Evolutionary conservation across 64 coral and sea anemone genomes (phyloP), one percentile per base, ranked within the genome.

Genomic region (Pocillopora verrucosa): DNA sequence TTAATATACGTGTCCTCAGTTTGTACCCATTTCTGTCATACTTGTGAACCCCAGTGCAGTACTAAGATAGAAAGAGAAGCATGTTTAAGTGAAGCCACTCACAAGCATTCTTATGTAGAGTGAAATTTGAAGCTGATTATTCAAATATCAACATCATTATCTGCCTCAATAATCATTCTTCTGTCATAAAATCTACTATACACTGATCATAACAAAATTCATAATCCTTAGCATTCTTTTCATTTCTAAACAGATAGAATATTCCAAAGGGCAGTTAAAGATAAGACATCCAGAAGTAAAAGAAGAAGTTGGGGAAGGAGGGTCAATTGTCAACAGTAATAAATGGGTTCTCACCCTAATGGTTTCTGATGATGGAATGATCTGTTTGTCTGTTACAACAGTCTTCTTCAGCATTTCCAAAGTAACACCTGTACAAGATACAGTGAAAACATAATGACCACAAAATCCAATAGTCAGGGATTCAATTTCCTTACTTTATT

Each of bases 11-110:
- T 74, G 93, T 41, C 72, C 96, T 87, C 16, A 91, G 87, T 74
- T 98, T 98, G 83, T 98, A 98, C 25, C 96, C 96, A 86, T 98
- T 91, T 37, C 96, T 83, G 73, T 98, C 96, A 72, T 98, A 98
- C 80, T 98, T 98, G 76, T 90, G 67, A n/a, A 98, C 90, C 16
- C 82, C 96, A 51, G 79, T 75, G 2, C 90, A 98, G 73, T 98
- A 98, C 96, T 98, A 72, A 62, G 38, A 76, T 51, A 85, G 10
- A 19, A 41, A 76, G 1, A 60, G 60, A 80, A 61, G 5, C 15
- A 77, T 51, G 41, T 51, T 7, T 4, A 51, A 51, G 3, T 51
- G 41, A 51, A 4, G 41, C 7, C 4, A 17, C 20, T 65, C 20
- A 5, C 63, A 65, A 65, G 15, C n/a, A 22, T 25, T 60, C 37